Percentiles rank a stretch among this genome's conserved stretches.
Conservation (phyloP, 2,888 invertebrate species). For the Heliconius aoede region DNA sequence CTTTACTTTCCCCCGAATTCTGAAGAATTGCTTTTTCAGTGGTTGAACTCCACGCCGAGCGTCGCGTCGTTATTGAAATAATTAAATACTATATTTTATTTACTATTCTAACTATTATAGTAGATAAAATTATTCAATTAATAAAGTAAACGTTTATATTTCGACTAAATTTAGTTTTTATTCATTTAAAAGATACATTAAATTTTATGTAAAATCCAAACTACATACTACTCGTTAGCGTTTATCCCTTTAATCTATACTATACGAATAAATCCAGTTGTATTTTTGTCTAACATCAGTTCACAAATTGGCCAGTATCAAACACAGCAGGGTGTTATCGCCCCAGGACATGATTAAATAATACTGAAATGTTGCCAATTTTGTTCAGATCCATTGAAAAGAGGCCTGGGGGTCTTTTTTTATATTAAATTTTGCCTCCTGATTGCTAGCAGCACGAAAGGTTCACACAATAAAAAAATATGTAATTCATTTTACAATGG, state of each 20-base stretch:
- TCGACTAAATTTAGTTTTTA: neutral
- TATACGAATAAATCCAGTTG: slow-evolving; percentile 4
- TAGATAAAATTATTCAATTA: no score
- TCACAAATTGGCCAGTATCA: slow-evolving; percentile 25
- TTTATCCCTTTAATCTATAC: slow-evolving; percentile 10
- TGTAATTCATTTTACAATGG: slow-evolving; percentile 27
- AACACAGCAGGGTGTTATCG: slow-evolving; percentile 17
- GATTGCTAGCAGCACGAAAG: slow-evolving; percentile 37
- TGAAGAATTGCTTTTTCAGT: no score
- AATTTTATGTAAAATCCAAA: slow-evolving; percentile 6
- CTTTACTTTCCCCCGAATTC: no score
- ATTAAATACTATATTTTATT: no score
- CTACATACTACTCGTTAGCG: neutral
- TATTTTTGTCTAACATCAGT: slow-evolving; percentile 16
- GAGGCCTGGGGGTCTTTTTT: slow-evolving; percentile 30
- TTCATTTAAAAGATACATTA: neutral
- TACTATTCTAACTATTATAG: no score
- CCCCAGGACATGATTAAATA: slow-evolving; percentile 27
- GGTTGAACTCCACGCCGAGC: no score
- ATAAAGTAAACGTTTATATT: no score
- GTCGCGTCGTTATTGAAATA: no score
- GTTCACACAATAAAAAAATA: slow-evolving; percentile 26
- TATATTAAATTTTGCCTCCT: slow-evolving; percentile 35
- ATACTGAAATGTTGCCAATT: slow-evolving; percentile 25
- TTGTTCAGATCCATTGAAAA: slow-evolving; percentile 20